Evolutionary conservation across 2,113 vertebrate genomes (phyloP), one percentile per base, ranked within the genome.

Genomic region (Caranx melampygus): DNA sequence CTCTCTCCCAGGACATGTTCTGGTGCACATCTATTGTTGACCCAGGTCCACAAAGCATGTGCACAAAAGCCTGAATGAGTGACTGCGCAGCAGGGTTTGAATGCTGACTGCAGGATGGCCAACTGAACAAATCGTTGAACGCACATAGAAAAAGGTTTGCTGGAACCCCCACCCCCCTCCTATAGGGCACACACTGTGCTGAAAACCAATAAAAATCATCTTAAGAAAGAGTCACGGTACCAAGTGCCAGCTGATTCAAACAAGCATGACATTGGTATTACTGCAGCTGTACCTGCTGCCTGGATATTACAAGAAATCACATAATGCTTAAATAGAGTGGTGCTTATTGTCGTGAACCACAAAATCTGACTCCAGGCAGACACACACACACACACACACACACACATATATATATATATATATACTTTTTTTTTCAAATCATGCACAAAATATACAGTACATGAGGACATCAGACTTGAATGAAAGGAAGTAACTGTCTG

Each of bases 21-120:
- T 83, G 64, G 33, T 85, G 80, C 72, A 47, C 54, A 49, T 85
- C 69, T 84, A 76, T 80, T 20, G 78, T 87, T 6, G 26, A 80
- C 59, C 12, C 18, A 33, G 11, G 35, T 58, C 26, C 45, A 90
- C 72, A 87, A 87, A 79, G 68, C 76, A 78, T 67, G 20, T 67
- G 21, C 75, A 66, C 55, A 72, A 85, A 89, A 67, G 86, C 20
- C 82, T 66, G 69, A 88, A 87, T 82, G 67, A 75, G 71, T 80
- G 58, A 78, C 40, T 37, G 62, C 57, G 6, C 78, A 79, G 66
- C 44, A 7, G 73, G 51, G 40, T 61, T 67, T 76, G 71, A 81
- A 84, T 75, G 45, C 16, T 71, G 78, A 86, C 86, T 79, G 74
- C 78, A 75, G 37, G 70, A 82, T 44, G 31, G 52, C 72, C 79